These are phyloP conservation scores for Cavia porcellus DNA, from an alignment of 2,113 vertebrate genomes.

Conservation along the genomic window DNA sequence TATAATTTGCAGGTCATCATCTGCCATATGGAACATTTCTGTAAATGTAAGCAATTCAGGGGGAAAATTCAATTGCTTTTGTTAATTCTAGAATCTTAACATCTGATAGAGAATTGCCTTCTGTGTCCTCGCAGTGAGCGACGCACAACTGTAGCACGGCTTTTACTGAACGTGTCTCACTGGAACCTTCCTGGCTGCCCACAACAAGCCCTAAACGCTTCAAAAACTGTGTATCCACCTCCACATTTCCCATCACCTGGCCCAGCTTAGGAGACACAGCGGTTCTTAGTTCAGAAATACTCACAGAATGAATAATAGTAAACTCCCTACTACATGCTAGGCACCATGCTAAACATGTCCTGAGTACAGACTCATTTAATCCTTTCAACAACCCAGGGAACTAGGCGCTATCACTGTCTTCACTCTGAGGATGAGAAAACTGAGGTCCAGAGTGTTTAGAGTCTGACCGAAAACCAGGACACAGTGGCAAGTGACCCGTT, in stretches of 20 bases:
- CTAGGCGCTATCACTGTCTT: not conserved
- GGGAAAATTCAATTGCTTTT: not conserved
- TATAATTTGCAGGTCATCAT: conserved; percentile 16
- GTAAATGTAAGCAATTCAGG: not conserved
- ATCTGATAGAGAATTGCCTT: not conserved
- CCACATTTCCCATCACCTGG: not conserved
- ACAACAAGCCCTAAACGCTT: not conserved
- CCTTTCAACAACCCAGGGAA: not conserved
- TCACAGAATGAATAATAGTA: not conserved
- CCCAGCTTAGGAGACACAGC: not conserved
- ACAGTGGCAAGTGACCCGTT: not conserved
- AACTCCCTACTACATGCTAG: not conserved
- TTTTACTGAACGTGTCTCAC: not conserved
- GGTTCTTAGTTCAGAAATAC: not conserved
- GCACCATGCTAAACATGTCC: not conserved
- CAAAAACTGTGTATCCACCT: not conserved
- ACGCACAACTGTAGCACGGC: not conserved
- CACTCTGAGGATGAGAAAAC: not conserved
- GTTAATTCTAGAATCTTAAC: not conserved
- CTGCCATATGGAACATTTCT: conserved; percentile 23
- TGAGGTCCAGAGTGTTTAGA: not conserved
- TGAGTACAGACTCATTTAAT: not conserved
- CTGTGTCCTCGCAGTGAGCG: no score
- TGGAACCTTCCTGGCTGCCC: not conserved
- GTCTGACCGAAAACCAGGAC: not conserved